phyloP scores from a whole-genome alignment of 2,113 vertebrate genomes.

The Cepphus grylle region DNA sequence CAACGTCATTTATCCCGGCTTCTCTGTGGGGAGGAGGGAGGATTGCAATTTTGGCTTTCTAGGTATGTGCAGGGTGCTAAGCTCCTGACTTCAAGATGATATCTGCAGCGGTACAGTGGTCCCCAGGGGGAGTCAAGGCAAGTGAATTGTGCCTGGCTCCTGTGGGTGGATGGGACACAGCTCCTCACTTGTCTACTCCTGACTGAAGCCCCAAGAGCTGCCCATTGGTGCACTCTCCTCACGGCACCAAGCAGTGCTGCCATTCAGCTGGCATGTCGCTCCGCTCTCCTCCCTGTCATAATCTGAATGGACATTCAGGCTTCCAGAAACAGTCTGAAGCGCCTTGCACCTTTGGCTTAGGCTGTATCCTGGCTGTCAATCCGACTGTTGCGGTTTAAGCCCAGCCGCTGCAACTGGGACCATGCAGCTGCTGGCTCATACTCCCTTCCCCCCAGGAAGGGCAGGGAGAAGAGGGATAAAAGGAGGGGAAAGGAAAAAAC shows the following conservation, averaged over 20 bases:
- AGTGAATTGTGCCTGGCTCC: background rate
- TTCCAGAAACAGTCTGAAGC: background rate
- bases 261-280: accelerated
- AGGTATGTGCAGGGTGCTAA: background rate
- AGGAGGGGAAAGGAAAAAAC: background rate
- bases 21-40: background rate
- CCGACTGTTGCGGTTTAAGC: background rate
- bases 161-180: accelerated
- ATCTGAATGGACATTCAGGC: too few relatives aligned
- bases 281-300: accelerated
- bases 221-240: accelerated
- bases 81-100: background rate
- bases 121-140: background rate
- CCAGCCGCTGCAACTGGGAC: background rate
- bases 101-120: background rate
- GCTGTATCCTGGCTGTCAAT: background rate
- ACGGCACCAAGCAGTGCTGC: background rate
- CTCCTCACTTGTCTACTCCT: background rate
- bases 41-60: background rate
- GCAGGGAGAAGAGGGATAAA: background rate
- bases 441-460: background rate
- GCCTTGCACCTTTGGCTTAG: background rate
- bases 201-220: background rate
- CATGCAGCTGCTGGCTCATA: background rate
- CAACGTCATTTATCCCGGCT: background rate